Evolutionary conservation across 2,113 vertebrate species (phyloP).

Genomic region (Melanostigma gelatinosum): DNA sequence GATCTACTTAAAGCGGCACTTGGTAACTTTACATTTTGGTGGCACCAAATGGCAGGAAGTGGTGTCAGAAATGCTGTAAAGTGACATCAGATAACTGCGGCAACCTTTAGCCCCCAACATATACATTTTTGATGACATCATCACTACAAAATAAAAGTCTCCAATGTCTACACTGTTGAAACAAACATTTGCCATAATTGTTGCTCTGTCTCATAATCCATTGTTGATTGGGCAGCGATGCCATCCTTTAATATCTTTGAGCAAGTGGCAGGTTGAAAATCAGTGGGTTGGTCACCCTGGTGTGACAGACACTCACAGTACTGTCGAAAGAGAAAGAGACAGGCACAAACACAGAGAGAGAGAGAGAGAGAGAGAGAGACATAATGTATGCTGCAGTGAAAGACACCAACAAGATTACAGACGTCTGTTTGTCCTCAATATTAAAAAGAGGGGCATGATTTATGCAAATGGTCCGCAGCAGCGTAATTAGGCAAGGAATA

Average conservation of each 20-base stretch:
- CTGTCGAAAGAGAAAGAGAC: neutral
- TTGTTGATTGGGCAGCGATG: neutral
- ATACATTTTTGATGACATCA: neutral
- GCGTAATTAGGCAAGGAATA: constrained; percentile 27
- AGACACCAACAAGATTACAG: constrained; percentile 13
- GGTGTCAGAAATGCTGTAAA: neutral
- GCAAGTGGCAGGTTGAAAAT: neutral
- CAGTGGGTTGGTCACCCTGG: neutral
- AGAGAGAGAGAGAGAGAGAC: constrained; percentile 1
- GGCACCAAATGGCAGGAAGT: constrained; percentile 37
- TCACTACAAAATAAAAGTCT: neutral
- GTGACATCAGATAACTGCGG: neutral
- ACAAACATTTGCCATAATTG: neutral
- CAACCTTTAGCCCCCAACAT: neutral
- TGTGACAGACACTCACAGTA: neutral
- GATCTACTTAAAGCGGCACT: constrained; percentile 33
- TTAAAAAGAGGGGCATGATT: constrained; percentile 9
- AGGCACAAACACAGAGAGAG: neutral
- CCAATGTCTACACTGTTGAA: neutral
- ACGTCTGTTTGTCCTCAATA: constrained; percentile 15
- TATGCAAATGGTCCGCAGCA: constrained; percentile 13
- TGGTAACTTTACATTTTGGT: constrained; percentile 14
- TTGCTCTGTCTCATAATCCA: neutral
- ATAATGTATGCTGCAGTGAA: neutral
- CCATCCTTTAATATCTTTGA: neutral